Base-by-base conservation (phyloP, 2,113 vertebrate genomes). In the Taurulus bubalis region DNA sequence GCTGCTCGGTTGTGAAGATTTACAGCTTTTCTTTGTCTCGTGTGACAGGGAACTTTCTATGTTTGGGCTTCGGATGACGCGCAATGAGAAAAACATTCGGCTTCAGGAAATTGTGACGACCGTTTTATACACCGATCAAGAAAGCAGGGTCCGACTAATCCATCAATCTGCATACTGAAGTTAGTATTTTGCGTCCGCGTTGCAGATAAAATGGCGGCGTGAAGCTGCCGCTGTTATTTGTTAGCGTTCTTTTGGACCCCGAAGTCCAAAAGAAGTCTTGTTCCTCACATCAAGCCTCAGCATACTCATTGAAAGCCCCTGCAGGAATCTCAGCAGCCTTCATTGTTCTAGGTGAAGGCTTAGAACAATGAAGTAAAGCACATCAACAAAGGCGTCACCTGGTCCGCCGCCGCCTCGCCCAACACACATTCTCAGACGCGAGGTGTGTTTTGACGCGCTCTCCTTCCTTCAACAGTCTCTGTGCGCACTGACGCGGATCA, bases 341-440 rank as follows among this genome's bases (percentile, higher is more conserved):
- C 55, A 65, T 87, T 85, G 78, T 85, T 83, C 14, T n/a, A 1
- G 20, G 11, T 53, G 79, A 89, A 82, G 75, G 77, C 32, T n/a
- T n/a, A n/a, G n/a, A n/a, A n/a, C n/a, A n/a, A n/a, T n/a, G 18
- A 72, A 45, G 79, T 76, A 75, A 28, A 65, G 84, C 77, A 79
- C 8, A n/a, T 69, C 64, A 80, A 87, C 87, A 81, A 76, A 85
- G 69, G 55, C 65, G 16, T 82, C 49, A 60, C 59, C 62, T 11
- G 71, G 7, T 66, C 24, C 22, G 45, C 59, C 22, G 30, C 77
- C 14, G 24, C 22, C 42, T 4, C 30, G 30, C 3, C 26, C 20
- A 7, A 9, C 42, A 24, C n/a, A n/a, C 51, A 62, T 32, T 75
- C 42, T 40, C 56, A 64, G 45, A 59, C 15, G 12, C 2, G 8